Conservation (phyloP, 2,797 vertebrate species). For the Naso thynnoides region DNA sequence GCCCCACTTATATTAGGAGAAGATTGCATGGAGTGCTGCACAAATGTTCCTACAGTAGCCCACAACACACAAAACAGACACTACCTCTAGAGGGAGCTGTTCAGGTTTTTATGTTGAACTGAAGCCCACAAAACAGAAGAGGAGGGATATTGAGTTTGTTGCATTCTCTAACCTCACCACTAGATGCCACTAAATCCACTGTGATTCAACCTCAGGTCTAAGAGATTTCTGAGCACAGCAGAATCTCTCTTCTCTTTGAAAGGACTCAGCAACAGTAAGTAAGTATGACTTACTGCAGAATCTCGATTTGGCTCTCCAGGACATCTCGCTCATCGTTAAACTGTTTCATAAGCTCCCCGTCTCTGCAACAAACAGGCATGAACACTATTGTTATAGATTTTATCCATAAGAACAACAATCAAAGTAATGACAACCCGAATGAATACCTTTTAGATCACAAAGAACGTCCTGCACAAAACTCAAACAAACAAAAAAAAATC, state of each 20-base stretch:
- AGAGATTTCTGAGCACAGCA: neutral
- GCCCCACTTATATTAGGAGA: too few relatives aligned
- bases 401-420: neutral
- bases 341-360: constrained; percentile 91
- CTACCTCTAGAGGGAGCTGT: too few relatives aligned
- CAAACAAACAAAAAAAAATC: neutral
- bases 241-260: neutral
- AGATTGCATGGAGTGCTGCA: too few relatives aligned
- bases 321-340: constrained; percentile 92
- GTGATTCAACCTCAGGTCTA: too few relatives aligned
- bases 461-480: neutral
- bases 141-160: too few relatives aligned
- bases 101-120: too few relatives aligned
- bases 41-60: too few relatives aligned
- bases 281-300: constrained; percentile 91
- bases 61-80: too few relatives aligned
- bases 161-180: too few relatives aligned
- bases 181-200: too few relatives aligned
- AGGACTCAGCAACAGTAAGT: neutral
- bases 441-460: neutral
- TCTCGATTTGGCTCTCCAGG: constrained; percentile 94
- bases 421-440: neutral
- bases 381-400: neutral
- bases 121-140: too few relatives aligned
- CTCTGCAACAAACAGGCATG: constrained; percentile 81